Evolutionary conservation across 1,140 invertebrate species (phyloP).

Genomic region (Hetaerina americana): DNA sequence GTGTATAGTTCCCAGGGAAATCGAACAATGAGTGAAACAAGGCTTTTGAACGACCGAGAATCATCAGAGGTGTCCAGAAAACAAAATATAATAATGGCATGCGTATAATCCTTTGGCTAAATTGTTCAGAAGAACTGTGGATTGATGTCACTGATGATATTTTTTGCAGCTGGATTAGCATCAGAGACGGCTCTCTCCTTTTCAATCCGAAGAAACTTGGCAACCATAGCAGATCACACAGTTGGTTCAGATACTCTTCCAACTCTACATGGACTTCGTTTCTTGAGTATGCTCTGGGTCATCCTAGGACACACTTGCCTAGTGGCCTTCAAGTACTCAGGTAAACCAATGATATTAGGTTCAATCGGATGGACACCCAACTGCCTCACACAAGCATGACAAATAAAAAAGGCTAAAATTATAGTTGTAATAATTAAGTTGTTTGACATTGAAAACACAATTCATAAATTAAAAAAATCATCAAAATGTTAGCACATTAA

Average conservation of each 20-base stretch:
- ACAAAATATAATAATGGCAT: no score
- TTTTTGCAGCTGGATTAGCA: not conserved
- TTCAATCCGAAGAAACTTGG: conserved; percentile 41
- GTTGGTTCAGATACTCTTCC: conserved; percentile 47
- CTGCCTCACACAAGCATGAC: not conserved
- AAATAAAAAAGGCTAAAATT: not conserved
- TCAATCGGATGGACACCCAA: not conserved
- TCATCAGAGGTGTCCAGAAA: no score
- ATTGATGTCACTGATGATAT: no score
- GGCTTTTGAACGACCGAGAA: no score
- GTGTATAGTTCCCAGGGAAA: no score
- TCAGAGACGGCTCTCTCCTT: conserved; percentile 33
- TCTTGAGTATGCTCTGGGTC: conserved; percentile 80
- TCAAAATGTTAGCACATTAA: no score
- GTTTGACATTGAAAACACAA: no score
- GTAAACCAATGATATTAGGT: conserved; percentile 31
- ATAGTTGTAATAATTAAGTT: not conserved
- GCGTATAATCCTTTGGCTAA: no score
- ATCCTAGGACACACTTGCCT: conserved; percentile 83
- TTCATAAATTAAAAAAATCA: no score
- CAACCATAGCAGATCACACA: conserved; percentile 44
- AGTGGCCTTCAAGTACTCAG: conserved; percentile 60
- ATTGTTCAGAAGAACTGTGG: no score
- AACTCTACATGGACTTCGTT: conserved; percentile 69
- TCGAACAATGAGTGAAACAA: no score